Evolutionary conservation across 1,140 invertebrate genomes (phyloP).

Genomic region (Drosophila tropicalis): DNA sequence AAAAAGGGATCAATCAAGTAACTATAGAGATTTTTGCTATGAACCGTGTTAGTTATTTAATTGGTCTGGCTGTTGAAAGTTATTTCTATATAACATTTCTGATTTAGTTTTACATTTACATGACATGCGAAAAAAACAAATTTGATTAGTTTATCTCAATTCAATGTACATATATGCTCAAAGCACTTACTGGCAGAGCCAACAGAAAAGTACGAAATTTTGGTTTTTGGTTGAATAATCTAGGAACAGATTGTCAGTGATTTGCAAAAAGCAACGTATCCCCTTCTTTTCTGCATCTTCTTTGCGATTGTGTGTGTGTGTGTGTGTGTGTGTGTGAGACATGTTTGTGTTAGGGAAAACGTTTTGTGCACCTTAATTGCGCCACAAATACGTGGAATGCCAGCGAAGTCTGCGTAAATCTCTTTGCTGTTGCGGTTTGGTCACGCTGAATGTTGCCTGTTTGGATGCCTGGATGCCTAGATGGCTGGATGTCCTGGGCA

Average conservation of each 20-base stretch:
- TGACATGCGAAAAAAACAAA: too few relatives aligned
- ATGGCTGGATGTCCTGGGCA: neutral
- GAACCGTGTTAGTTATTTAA: too few relatives aligned
- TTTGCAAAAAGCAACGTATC: slow-evolving; percentile 26
- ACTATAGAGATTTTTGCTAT: too few relatives aligned
- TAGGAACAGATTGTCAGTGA: slow-evolving; percentile 22
- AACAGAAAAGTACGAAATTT: too few relatives aligned
- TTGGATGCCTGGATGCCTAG: neutral
- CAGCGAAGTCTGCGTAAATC: slow-evolving; percentile 50
- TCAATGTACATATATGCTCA: too few relatives aligned
- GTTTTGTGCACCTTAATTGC: slow-evolving; percentile 61
- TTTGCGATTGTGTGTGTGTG: neutral
- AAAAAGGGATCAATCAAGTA: too few relatives aligned
- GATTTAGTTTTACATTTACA: too few relatives aligned
- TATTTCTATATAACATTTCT: too few relatives aligned
- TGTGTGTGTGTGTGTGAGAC: slow-evolving; percentile 14
- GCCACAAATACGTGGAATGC: slow-evolving; percentile 58
- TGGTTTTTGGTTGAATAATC: slow-evolving; percentile 12
- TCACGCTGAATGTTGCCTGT: slow-evolving; percentile 33
- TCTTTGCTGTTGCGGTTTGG: slow-evolving; percentile 31
- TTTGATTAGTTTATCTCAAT: too few relatives aligned
- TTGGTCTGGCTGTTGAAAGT: too few relatives aligned
- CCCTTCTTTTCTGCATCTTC: neutral
- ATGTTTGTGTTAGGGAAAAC: slow-evolving; percentile 39
- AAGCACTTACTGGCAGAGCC: too few relatives aligned